These are phyloP conservation scores for Tetheella fluctuosa DNA, from an alignment of 2,888 invertebrate genomes.

Conservation along the genomic window DNA sequence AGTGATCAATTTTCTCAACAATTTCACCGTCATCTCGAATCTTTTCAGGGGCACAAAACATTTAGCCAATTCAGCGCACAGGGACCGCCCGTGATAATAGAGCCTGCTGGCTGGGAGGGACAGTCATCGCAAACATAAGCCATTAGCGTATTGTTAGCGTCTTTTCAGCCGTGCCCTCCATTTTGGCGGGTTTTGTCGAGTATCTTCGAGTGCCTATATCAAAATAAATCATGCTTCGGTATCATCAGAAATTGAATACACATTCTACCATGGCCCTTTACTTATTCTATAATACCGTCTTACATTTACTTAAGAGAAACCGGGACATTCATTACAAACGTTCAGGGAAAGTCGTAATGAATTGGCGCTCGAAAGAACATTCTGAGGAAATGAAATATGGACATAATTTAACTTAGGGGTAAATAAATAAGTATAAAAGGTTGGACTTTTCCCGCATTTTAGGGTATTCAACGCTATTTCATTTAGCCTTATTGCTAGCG, in stretches of 20 bases:
- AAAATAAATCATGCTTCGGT: conserved; percentile 39
- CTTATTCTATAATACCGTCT: conserved; percentile 6
- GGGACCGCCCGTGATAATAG: conserved; percentile 73
- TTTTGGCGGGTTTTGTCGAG: conserved; percentile 55
- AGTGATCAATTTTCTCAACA: conserved; percentile 82
- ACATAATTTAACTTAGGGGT: conserved; percentile 8
- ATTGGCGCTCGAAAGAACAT: conserved; percentile 7
- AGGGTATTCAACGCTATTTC: neutral
- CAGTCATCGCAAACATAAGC: conserved; percentile 80
- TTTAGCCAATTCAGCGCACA: conserved; percentile 82
- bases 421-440: conserved; percentile 13
- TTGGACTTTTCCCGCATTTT: neutral
- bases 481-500: too few species aligned
- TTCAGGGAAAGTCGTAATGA: conserved; percentile 2
- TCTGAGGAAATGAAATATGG: conserved; percentile 12
- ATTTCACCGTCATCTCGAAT: conserved; percentile 81
- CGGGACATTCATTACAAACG: conserved; percentile 3
- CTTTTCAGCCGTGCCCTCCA: conserved; percentile 66
- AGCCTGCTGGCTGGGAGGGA: conserved; percentile 76
- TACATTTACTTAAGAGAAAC: conserved; percentile 1
- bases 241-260: conserved; percentile 18
- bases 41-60: conserved; percentile 80
- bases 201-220: conserved; percentile 48
- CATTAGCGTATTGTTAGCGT: conserved; percentile 79
- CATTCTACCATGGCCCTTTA: conserved; percentile 3